Evolutionary conservation across 1,140 invertebrate genomes (phyloP).

Genomic region (Lepidurus arcticus): DNA sequence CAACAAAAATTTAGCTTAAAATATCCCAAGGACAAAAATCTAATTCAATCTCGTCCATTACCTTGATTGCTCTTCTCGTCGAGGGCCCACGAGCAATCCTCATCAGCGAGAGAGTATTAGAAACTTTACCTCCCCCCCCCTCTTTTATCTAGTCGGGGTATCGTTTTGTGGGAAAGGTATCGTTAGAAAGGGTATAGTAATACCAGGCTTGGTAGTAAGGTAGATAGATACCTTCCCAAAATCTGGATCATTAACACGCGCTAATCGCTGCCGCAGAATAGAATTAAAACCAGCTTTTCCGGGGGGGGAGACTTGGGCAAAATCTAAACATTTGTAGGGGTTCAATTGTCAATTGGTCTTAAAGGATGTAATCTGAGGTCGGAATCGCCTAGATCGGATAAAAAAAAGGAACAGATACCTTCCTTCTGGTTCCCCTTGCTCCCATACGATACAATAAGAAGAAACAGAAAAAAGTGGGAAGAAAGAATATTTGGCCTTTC

Average conservation of each 20-base stretch:
- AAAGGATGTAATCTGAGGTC: neutral
- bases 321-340: neutral
- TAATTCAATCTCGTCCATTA: constrained; percentile 22
- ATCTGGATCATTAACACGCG: neutral
- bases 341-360: neutral
- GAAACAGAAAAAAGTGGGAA: neutral
- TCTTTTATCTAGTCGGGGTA: neutral
- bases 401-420: neutral
- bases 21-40: neutral
- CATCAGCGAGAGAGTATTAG: constrained; percentile 2
- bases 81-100: neutral
- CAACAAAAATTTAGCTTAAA: neutral
- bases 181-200: neutral
- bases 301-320: no score
- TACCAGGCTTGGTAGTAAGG: no score
- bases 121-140: neutral
- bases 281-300: neutral
- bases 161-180: neutral
- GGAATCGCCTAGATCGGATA: neutral
- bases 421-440: neutral
- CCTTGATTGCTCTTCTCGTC: constrained; percentile 14
- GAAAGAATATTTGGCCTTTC: neutral
- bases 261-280: neutral
- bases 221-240: no score
- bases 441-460: neutral